Conservation (phyloP, 2,113 vertebrate species). For the Neolamprologus falcicula region DNA sequence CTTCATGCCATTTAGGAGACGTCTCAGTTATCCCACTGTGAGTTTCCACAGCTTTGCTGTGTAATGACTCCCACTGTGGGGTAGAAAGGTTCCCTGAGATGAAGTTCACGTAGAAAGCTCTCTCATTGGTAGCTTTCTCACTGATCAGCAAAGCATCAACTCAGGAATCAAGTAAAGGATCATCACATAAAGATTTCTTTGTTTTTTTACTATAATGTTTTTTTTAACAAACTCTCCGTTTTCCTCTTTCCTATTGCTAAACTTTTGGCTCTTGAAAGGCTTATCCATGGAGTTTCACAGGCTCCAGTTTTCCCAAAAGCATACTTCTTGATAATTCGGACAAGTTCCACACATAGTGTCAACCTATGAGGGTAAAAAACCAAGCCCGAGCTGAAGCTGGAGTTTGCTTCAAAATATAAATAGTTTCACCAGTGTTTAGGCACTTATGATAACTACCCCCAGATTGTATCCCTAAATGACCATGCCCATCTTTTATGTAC, state of each 20-base stretch:
- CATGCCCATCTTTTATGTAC: background rate
- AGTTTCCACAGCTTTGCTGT: background rate
- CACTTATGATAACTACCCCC: background rate
- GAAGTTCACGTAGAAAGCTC: background rate
- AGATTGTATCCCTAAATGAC: background rate
- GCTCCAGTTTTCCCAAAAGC: background rate
- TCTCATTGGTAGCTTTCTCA: background rate
- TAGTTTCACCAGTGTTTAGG: background rate
- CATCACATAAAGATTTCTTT: background rate
- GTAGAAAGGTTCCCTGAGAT: background rate
- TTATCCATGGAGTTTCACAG: background rate
- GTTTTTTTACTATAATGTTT: no score
- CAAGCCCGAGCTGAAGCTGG: background rate
- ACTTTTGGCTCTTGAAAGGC: accelerated
- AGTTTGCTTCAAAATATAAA: background rate
- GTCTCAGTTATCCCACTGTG: background rate
- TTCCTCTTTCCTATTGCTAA: background rate
- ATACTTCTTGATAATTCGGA: background rate
- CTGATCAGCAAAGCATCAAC: background rate
- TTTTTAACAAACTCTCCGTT: accelerated
- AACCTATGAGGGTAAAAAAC: background rate
- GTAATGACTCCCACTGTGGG: background rate
- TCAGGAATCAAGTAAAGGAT: background rate
- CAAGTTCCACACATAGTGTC: background rate
- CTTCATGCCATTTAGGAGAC: slow-evolving; percentile 9